Conservation (phyloP, 2,888 invertebrate genomes). For the Bombyx huttoni region DNA sequence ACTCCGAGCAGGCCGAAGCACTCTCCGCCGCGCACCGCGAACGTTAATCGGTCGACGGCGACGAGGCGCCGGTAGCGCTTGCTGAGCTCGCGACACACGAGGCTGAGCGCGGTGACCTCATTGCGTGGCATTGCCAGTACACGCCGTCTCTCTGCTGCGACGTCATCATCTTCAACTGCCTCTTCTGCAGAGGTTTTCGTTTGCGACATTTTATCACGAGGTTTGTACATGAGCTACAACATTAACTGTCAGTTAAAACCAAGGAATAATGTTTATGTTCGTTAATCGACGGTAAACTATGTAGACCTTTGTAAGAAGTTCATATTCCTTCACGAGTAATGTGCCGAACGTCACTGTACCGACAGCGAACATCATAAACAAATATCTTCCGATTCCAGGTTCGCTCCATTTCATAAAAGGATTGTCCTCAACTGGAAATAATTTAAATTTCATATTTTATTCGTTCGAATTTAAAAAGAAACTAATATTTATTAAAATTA, state of each 20-base stretch:
- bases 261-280: too few species aligned
- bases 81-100: conserved; percentile 78
- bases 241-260: too few species aligned
- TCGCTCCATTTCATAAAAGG: conserved; percentile 77
- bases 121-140: conserved; percentile 48
- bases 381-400: conserved; percentile 81
- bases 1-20: conserved; percentile 88
- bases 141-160: conserved; percentile 62
- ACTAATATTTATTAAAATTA: not conserved
- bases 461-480: not conserved
- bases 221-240: too few species aligned
- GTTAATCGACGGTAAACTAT: too few species aligned
- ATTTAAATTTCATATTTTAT: not conserved
- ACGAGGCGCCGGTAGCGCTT: conserved; percentile 80
- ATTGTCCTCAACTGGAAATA: conserved; percentile 47
- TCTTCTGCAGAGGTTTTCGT: conserved; percentile 17
- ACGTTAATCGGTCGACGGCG: conserved; percentile 83
- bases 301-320: conserved; percentile 59
- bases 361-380: conserved; percentile 76
- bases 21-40: conserved; percentile 78
- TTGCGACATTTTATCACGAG: not conserved
- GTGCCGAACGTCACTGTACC: conserved; percentile 74
- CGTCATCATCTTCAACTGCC: conserved; percentile 71
- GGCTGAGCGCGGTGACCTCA: conserved; percentile 53
- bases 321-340: conserved; percentile 77